A percentile compares a stretch with the other conserved stretches of the same genome.
Conservation (phyloP, 2,113 vertebrate species). For the Nothobranchius furzeri region DNA sequence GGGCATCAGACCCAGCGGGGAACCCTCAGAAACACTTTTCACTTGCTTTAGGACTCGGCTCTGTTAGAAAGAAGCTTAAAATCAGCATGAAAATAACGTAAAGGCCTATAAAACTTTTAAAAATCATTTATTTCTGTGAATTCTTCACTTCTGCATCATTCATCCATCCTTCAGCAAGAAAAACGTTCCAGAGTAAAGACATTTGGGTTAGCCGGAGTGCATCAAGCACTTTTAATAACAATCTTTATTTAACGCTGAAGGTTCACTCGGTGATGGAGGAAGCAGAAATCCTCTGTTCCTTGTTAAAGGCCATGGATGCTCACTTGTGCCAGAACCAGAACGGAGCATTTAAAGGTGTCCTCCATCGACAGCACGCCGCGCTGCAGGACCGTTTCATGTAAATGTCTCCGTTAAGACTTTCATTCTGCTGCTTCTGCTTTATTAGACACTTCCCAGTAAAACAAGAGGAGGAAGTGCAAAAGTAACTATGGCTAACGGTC, state of each 20-base stretch:
- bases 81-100: too few species aligned
- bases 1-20: too few species aligned
- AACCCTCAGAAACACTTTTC: too few species aligned
- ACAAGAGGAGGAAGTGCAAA: background rate
- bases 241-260: conserved; percentile 1
- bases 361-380: conserved; percentile 9
- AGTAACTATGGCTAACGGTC: conserved; percentile 5
- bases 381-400: conserved; percentile 11
- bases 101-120: too few species aligned
- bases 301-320: conserved; percentile 5
- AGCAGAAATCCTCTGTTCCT: background rate
- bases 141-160: too few species aligned
- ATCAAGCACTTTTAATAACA: conserved; percentile 14
- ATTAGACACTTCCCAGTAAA: conserved; percentile 30
- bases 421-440: conserved; percentile 41
- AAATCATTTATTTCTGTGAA: too few species aligned
- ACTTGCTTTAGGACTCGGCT: too few species aligned
- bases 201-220: conserved; percentile 5
- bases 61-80: too few species aligned
- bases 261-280: conserved; percentile 10
- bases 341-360: conserved; percentile 17
- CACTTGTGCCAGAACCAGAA: conserved; percentile 7
- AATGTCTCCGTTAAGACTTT: conserved; percentile 41
- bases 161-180: background rate
- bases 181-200: background rate